Evolutionary conservation across 2,797 vertebrate genomes (phyloP).

Genomic region (Rallus crepitans): DNA sequence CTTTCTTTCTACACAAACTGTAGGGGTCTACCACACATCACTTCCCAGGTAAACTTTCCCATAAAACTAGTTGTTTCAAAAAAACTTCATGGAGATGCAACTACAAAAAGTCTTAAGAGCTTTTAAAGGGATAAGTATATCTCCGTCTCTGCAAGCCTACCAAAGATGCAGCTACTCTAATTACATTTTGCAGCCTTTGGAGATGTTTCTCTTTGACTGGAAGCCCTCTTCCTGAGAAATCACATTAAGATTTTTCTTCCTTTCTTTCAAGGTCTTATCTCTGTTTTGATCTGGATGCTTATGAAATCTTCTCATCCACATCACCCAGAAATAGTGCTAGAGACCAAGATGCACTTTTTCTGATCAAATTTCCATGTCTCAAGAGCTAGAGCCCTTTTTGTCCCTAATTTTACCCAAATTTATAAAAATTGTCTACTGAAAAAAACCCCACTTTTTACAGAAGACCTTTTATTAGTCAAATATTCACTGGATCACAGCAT

Average conservation of each 20-base stretch:
- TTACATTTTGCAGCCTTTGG: background rate
- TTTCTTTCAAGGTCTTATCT: background rate
- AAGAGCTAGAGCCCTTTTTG: background rate
- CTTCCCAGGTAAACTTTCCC: background rate
- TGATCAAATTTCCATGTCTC: background rate
- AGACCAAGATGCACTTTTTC: background rate
- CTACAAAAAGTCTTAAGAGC: background rate
- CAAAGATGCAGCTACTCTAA: background rate
- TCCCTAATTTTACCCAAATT: background rate
- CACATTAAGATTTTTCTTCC: background rate
- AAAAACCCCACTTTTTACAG: background rate
- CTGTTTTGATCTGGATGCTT: background rate
- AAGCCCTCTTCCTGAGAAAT: background rate
- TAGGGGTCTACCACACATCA: background rate
- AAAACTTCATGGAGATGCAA: background rate
- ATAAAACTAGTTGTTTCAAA: background rate
- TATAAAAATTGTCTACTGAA: background rate
- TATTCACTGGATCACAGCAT: background rate
- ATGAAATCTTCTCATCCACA: background rate
- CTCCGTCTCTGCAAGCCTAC: background rate
- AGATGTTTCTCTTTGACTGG: background rate
- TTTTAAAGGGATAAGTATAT: background rate
- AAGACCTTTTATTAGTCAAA: background rate
- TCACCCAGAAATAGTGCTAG: background rate
- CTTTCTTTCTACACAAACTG: background rate